Evolutionary conservation across 1,140 invertebrate species (phyloP).

Genomic region (Panagrolaimus sp.): DNA sequence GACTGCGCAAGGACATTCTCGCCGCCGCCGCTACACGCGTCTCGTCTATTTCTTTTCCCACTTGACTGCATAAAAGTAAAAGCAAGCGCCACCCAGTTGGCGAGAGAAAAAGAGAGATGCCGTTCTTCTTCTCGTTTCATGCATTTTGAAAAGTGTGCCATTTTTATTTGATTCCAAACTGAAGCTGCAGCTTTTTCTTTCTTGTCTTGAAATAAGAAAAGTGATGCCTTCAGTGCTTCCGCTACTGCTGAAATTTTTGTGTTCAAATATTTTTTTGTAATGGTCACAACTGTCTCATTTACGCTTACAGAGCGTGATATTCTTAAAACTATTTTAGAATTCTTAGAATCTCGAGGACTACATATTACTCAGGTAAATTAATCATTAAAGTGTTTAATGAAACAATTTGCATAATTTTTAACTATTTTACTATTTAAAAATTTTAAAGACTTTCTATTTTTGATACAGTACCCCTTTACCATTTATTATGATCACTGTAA

Average conservation of each 20-base stretch:
- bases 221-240: no score
- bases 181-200: not conserved
- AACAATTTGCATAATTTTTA: slow-evolving; percentile 66
- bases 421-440: no score
- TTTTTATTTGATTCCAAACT: not conserved
- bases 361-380: slow-evolving; percentile 59
- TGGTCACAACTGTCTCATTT: slow-evolving; percentile 67
- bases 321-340: slow-evolving; percentile 80
- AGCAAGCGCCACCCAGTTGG: no score
- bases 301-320: slow-evolving; percentile 82
- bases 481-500: not conserved
- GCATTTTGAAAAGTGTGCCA: slow-evolving; percentile 5
- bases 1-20: no score
- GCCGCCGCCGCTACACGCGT: no score
- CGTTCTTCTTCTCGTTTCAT: slow-evolving; percentile 5
- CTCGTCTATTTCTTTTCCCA: no score
- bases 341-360: slow-evolving; percentile 79
- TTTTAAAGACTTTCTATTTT: no score
- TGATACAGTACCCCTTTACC: slow-evolving; percentile 1
- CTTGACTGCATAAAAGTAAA: no score
- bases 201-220: no score
- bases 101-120: no score
- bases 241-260: not conserved
- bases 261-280: not conserved
- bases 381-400: not conserved